Evolutionary conservation across 2,888 invertebrate species (phyloP).

Genomic region (Rhopalosiphum nymphaeae): DNA sequence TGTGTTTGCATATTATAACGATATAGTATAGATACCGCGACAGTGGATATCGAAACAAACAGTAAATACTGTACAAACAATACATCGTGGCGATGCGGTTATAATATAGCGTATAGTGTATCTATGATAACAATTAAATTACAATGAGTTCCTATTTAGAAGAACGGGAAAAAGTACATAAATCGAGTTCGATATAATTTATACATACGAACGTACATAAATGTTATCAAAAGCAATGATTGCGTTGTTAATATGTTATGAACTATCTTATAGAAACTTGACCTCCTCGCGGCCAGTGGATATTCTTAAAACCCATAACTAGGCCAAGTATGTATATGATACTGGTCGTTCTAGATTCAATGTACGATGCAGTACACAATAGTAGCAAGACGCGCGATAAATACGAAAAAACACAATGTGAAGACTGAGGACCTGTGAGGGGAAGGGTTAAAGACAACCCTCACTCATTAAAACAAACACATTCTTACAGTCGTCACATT

Average conservation of each 20-base stretch:
- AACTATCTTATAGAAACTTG: conserved; percentile 38
- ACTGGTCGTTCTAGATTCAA: conserved; percentile 50
- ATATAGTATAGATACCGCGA: neutral
- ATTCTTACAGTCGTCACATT: neutral
- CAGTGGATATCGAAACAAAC: neutral
- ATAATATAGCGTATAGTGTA: neutral
- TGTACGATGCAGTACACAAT: neutral
- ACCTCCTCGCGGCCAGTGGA: conserved; percentile 21
- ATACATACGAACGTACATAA: neutral
- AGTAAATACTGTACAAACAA: neutral
- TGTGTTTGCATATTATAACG: neutral
- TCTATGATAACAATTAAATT: neutral
- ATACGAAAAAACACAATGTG: neutral
- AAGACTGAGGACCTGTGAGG: neutral
- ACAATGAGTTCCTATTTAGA: neutral
- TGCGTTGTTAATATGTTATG: neutral
- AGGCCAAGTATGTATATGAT: conserved; percentile 52
- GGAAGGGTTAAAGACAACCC: neutral
- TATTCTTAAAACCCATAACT: conserved; percentile 47
- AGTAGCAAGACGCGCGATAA: conserved; percentile 5
- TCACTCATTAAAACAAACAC: neutral
- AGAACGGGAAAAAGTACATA: neutral
- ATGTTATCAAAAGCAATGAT: neutral
- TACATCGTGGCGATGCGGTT: neutral
- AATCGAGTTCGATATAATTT: neutral